Evolutionary conservation across 2,797 vertebrate species (phyloP), one percentile per base, ranked within the genome.

Genomic region (Lutjanus campechanus): DNA sequence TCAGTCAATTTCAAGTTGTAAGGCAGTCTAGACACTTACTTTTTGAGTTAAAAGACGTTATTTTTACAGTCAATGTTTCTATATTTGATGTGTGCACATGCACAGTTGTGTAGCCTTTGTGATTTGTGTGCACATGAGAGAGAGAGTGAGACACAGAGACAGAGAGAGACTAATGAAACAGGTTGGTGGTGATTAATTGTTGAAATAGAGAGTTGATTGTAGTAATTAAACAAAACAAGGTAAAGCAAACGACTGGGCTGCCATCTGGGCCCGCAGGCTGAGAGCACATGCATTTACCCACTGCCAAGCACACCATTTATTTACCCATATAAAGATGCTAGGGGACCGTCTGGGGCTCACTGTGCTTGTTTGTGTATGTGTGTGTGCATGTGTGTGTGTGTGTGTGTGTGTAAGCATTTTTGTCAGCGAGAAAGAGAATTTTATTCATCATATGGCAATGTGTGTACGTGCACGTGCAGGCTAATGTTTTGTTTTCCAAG

Each of bases 141-240:
- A 46, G 46, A 56, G 73, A n/a, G 47, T 56, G 17, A 74, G 65
- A 61, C 63, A 79, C 76, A 81, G 67, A 47, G 62, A 47, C 69
- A 58, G 79, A 77, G 85, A 82, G 84, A 85, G 84, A 96, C 94
- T 96, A 97, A 97, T 97, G 96, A 96, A 97, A 97, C 96, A 97
- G 97, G 97, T 98, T 97, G 97, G 95, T 97, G 97, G 97, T 98
- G 97, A 98, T 98, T 98, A 97, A 98, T 97, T 97, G 97, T 96
- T 96, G 97, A 97, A 97, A 97, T 97, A 96, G 96, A 97, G 96
- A 97, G 97, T 98, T 97, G 97, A 98, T 98, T 97, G 97, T 98
- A 96, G 97, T 98, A 98, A 98, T 98, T 98, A 98, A 97, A 97
- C 96, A 97, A 97, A 98, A 97, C 97, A 98, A 98, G 97, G 97